Evolutionary conservation across 2,113 vertebrate genomes (phyloP).

Genomic region (Tetrao urogallus): DNA sequence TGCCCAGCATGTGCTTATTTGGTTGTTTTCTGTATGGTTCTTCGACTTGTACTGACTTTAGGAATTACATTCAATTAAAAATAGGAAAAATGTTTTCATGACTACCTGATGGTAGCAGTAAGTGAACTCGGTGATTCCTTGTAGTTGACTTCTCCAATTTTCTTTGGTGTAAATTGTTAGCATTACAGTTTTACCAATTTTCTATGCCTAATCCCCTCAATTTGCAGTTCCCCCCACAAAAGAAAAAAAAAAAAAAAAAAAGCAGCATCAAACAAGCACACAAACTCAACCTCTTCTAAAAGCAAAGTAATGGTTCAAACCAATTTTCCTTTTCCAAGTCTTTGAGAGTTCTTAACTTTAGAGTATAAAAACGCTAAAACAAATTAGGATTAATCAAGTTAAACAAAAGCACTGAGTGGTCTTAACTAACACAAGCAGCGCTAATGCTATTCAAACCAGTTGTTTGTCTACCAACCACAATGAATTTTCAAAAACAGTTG

Average conservation of each 20-base stretch:
- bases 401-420: conserved; percentile 38
- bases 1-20: background rate
- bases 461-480: conserved; percentile 1
- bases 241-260: background rate
- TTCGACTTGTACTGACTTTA: background rate
- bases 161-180: conserved; percentile 63
- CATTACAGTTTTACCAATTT: background rate
- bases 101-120: conserved; percentile 20
- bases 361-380: background rate
- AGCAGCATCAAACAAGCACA: background rate
- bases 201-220: conserved; percentile 45
- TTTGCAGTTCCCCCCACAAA: conserved; percentile 40
- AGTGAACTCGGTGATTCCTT: conserved; percentile 31
- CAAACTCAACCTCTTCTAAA: conserved; percentile 29
- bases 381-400: conserved; percentile 59
- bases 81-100: conserved; percentile 30
- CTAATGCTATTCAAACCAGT: conserved; percentile 19
- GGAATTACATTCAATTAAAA: conserved; percentile 41
- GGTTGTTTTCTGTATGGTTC: background rate
- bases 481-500: background rate
- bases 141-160: conserved; percentile 44
- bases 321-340: background rate
- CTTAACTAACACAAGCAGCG: conserved; percentile 38
- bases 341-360: background rate
- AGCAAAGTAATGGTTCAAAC: conserved; percentile 31